A percentile compares a stretch with the other conserved stretches of the same genome.
These are phyloP conservation scores for Penaeus chinensis DNA, from an alignment of 1,140 invertebrate species.

Conservation along the genomic window DNA sequence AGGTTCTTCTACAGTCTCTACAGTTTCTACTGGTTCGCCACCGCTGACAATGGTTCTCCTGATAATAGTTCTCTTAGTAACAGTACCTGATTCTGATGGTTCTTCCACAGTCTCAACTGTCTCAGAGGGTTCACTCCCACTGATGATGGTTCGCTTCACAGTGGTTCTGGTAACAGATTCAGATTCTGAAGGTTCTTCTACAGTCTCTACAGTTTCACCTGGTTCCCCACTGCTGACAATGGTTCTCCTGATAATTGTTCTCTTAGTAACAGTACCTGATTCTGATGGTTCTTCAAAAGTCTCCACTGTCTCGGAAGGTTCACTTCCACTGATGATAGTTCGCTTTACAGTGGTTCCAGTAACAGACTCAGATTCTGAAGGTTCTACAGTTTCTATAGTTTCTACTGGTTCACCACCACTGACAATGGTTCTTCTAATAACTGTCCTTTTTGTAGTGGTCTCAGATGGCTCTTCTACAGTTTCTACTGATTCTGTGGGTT, in stretches of 20 bases:
- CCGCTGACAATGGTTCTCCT: background rate
- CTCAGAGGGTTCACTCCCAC: background rate
- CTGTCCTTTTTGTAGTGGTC: conserved; percentile 20
- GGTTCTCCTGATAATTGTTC: conserved; percentile 11
- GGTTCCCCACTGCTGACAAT: conserved; percentile 14
- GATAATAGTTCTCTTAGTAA: conserved; percentile 20
- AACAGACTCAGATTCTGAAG: background rate
- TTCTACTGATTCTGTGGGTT: background rate
- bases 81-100: conserved; percentile 11
- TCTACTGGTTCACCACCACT: conserved; percentile 8
- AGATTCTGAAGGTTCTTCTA: conserved; percentile 17
- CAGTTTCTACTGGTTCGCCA: conserved; percentile 5
- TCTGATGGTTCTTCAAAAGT: background rate
- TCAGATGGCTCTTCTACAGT: background rate
- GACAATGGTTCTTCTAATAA: conserved; percentile 12
- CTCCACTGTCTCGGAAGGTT: background rate
- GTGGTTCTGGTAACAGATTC: background rate
- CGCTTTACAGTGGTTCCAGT: background rate
- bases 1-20: background rate
- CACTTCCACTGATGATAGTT: background rate
- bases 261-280: conserved; percentile 14
- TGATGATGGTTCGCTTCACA: background rate
- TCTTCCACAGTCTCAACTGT: conserved; percentile 12
- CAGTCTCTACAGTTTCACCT: background rate
- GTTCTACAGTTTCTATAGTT: conserved; percentile 1